phyloP scores from a whole-genome alignment of 1,140 invertebrate genomes.

The Adoxophyes honmai region DNA sequence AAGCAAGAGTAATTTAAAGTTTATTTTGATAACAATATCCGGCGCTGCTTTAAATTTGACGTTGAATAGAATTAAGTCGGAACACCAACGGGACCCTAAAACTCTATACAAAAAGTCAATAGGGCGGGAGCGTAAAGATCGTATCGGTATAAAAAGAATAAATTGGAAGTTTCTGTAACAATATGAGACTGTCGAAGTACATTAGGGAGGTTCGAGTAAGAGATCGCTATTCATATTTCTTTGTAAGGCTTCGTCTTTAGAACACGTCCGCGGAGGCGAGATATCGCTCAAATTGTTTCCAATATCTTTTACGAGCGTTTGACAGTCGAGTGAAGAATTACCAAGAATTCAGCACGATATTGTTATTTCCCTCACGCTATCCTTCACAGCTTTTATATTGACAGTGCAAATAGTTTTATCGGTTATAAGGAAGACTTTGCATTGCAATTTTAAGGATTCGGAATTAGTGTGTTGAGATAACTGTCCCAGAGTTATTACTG shows the following conservation, averaged over 20 bases:
- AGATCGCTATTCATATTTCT: slow-evolving; percentile 38
- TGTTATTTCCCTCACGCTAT: slow-evolving; percentile 43
- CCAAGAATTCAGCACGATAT: slow-evolving; percentile 38
- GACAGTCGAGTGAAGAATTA: slow-evolving; percentile 60
- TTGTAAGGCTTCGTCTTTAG: slow-evolving; percentile 27
- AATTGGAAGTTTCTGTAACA: slow-evolving; percentile 19
- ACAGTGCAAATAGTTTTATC: too few relatives aligned
- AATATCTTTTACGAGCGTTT: slow-evolving; percentile 64
- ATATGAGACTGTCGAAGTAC: slow-evolving; percentile 20
- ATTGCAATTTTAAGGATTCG: too few relatives aligned
- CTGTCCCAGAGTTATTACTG: too few relatives aligned
- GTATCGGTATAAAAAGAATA: slow-evolving; percentile 14
- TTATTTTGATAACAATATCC: slow-evolving; percentile 7
- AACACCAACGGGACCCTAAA: not conserved
- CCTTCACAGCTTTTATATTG: slow-evolving; percentile 19
- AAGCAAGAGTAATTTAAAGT: not conserved
- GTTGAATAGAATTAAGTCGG: not conserved
- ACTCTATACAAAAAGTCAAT: slow-evolving; percentile 10
- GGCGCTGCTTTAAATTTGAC: slow-evolving; percentile 2
- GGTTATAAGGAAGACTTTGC: too few relatives aligned
- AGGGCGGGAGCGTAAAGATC: slow-evolving; percentile 4
- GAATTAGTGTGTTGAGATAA: too few relatives aligned
- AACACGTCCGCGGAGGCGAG: slow-evolving; percentile 38
- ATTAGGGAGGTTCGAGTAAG: slow-evolving; percentile 25
- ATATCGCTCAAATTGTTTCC: slow-evolving; percentile 64